A percentile compares a stretch with the other conserved stretches of the same genome.
Conservation (phyloP, 2,888 invertebrate genomes). For the Mesorhabditis sp. region DNA sequence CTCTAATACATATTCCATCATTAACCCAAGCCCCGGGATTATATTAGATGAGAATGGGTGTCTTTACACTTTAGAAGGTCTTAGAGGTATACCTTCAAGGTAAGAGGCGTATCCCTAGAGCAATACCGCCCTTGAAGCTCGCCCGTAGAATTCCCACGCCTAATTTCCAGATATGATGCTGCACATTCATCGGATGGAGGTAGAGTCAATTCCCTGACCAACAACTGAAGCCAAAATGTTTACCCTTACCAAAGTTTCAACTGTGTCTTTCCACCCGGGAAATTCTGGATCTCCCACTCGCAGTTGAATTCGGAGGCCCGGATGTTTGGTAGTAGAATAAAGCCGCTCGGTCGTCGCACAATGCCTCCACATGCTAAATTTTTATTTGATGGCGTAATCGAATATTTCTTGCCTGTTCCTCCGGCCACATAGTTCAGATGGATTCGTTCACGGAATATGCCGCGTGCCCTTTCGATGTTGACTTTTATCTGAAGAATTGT, state of each 20-base stretch:
- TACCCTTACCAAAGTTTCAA: not conserved
- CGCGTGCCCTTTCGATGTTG: not conserved
- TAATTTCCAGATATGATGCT: slow-evolving; percentile 47
- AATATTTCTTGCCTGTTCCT: not conserved
- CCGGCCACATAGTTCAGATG: not conserved
- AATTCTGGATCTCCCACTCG: slow-evolving; percentile 30
- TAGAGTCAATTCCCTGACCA: slow-evolving; percentile 17
- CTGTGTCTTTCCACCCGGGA: slow-evolving; percentile 21
- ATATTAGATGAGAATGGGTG: no score
- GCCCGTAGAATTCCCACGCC: slow-evolving; percentile 38
- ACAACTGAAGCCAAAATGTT: not conserved
- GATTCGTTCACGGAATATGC: not conserved
- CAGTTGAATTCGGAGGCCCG: slow-evolving; percentile 28
- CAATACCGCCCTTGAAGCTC: slow-evolving; percentile 37
- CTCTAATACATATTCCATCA: no score
- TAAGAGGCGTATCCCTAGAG: not conserved
- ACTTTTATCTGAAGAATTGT: not conserved
- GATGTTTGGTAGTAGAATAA: slow-evolving; percentile 11
- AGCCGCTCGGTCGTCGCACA: slow-evolving; percentile 14
- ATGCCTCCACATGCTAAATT: slow-evolving; percentile 39
- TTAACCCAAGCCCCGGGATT: no score
- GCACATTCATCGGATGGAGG: slow-evolving; percentile 37
- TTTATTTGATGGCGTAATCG: not conserved
- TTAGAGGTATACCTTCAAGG: no score
- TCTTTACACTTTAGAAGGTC: no score